Evolutionary conservation across 2,113 vertebrate genomes (phyloP), one percentile per base, ranked within the genome.

Genomic region (Proterorhinus semilunaris): DNA sequence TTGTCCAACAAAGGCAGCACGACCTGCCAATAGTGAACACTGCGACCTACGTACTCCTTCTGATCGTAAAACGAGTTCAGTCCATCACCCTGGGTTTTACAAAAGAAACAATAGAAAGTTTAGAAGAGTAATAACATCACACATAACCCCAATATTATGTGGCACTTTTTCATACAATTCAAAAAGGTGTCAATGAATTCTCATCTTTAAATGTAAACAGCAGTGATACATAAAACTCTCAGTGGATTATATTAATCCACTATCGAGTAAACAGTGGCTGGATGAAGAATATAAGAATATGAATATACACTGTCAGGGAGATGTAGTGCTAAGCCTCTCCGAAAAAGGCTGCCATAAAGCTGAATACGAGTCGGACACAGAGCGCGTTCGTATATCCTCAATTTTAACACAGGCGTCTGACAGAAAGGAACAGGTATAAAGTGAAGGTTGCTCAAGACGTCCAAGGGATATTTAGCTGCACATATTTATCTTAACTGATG

Each of bases 1-100:
- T 63, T 93, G 78, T 97, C 95, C 85, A 99, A 81, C 52, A 96
- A 81, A 6, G 95, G 95, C 53, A 94, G 91, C 64, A 93, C 91
- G 80, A 94, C 93, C 74, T 93, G 95, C 98, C 98, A 99, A 81
- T 98, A 99, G 87, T 96, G 95, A 65, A 96, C 95, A 68, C 97
- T 95, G 74, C 98, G 95, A 46, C 93, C 91, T 68, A 96, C 91
- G 73, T 98, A 99, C 59, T 98, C 97, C 64, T 95, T 96, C 87
- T 97, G 96, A 80, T 97, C 96, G 72, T 98, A 98, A 85, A 96
- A 98, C 0, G 96, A 98, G 89, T 97, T 96, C 74, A 96, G 84
- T 11, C 87, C 89, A 62, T 87, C 87, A 45, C 94, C 95, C 98
- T 98, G 87, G 10, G 55, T 68, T 68, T 50, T 53, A 17, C 27